Evolutionary conservation across 2,113 vertebrate species (phyloP).

Genomic region (Mesitornis unicolor): DNA sequence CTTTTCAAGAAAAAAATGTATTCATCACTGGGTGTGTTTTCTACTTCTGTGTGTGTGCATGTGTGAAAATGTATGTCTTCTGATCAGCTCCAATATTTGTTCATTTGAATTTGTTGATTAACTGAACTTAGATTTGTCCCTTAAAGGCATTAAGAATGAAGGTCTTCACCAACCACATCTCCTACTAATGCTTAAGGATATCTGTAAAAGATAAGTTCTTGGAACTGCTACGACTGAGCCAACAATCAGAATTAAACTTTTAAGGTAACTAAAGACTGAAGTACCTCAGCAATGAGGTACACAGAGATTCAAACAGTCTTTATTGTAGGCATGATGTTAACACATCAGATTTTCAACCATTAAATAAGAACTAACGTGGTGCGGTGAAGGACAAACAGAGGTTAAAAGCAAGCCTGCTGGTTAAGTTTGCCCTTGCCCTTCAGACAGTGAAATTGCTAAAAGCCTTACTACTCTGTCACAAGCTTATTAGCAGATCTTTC

Average conservation of each 20-base stretch:
- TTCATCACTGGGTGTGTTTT: rapidly evolving
- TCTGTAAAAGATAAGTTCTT: background rate
- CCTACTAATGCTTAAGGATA: background rate
- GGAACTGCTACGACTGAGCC: background rate
- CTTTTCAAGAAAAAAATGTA: background rate
- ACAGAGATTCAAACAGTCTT: background rate
- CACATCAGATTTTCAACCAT: background rate
- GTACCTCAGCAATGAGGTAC: background rate
- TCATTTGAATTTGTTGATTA: too few relatives aligned
- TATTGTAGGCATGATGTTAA: background rate
- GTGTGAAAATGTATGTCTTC: rapidly evolving
- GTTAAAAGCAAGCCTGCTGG: background rate
- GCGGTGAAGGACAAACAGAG: background rate
- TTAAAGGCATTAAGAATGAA: background rate
- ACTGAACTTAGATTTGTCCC: background rate
- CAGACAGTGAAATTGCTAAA: background rate
- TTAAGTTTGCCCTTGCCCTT: background rate
- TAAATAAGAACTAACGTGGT: background rate
- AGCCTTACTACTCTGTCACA: background rate
- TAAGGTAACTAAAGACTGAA: background rate
- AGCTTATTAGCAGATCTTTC: background rate
- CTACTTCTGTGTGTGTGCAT: background rate
- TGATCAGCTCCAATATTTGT: too few relatives aligned
- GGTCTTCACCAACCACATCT: background rate
- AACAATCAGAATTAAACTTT: background rate